phyloP scores from a whole-genome alignment of 2,888 invertebrate genomes.

The Erebia aethiops region DNA sequence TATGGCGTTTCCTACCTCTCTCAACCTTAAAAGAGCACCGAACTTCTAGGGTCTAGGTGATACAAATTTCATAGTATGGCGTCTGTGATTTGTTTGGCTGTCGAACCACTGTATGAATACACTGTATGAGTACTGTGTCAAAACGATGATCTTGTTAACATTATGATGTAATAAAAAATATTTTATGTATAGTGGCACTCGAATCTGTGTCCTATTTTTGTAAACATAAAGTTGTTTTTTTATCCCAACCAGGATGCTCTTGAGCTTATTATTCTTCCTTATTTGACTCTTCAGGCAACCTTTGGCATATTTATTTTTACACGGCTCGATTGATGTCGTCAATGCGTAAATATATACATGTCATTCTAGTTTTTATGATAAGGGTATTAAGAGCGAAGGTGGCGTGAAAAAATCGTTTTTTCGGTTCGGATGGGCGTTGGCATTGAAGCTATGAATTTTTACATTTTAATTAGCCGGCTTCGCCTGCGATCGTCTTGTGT shows the following conservation, averaged over 20 bases:
- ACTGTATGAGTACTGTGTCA: background rate
- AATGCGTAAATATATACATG: conserved; percentile 23
- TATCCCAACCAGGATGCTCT: conserved; percentile 30
- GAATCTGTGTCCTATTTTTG: conserved; percentile 14
- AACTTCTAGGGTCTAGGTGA: no score
- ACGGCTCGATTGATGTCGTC: conserved; percentile 30
- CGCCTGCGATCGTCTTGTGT: conserved; percentile 27
- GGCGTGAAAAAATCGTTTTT: conserved; percentile 22
- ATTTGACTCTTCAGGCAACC: conserved; percentile 39
- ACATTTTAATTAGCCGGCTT: conserved; percentile 39
- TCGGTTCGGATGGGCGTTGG: conserved; percentile 41
- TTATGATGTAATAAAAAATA: conserved; percentile 14
- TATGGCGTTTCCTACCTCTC: no score
- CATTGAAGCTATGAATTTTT: conserved; percentile 48
- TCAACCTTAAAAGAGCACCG: no score
- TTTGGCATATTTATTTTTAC: conserved; percentile 42
- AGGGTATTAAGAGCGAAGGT: conserved; percentile 34
- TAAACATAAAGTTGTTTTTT: conserved; percentile 31
- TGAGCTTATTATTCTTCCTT: conserved; percentile 44
- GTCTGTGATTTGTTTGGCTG: no score
- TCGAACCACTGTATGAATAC: no score
- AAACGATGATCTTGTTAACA: conserved; percentile 16
- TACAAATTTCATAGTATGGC: no score
- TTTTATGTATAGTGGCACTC: background rate
- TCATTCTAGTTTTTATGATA: conserved; percentile 26